These are phyloP conservation scores for Capromys pilorides DNA, from an alignment of 2,797 vertebrate species.

Conservation along the genomic window DNA sequence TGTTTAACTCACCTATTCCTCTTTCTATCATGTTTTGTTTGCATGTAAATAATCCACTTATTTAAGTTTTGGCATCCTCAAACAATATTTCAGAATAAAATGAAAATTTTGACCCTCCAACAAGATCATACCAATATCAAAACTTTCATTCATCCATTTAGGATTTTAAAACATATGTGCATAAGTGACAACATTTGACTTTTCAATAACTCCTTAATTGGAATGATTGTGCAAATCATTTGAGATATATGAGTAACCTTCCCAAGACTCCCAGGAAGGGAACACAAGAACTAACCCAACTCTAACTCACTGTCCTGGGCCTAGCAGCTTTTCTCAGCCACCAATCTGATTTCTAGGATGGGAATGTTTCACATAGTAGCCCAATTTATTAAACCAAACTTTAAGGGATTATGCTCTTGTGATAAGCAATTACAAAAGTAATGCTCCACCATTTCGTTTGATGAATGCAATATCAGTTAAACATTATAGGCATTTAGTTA, in stretches of 20 bases:
- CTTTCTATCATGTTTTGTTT: constrained; percentile 30
- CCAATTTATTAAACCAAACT: not conserved
- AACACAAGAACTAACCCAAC: not conserved
- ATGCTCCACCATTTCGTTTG: constrained; percentile 60
- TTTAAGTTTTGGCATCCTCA: not conserved
- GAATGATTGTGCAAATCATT: not conserved
- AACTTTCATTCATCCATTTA: not conserved
- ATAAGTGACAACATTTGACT: not conserved
- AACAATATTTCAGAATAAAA: constrained; percentile 36
- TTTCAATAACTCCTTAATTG: not conserved
- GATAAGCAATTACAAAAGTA: constrained; percentile 58
- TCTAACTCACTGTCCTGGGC: not conserved
- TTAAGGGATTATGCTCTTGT: not conserved
- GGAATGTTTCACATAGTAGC: not conserved
- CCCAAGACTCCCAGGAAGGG: not conserved
- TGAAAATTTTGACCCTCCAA: not conserved
- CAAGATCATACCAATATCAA: not conserved
- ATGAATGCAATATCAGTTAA: constrained; percentile 63
- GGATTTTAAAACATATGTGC: not conserved
- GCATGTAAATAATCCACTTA: not conserved
- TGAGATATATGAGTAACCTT: not conserved
- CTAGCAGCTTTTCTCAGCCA: not conserved
- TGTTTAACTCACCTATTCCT: constrained; percentile 33
- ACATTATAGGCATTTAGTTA: constrained; percentile 59
- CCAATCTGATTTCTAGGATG: not conserved